Percentiles rank a stretch among this genome's conserved stretches.
phyloP scores from a whole-genome alignment of 2,888 invertebrate species.

The Drosophila glabriapex region DNA sequence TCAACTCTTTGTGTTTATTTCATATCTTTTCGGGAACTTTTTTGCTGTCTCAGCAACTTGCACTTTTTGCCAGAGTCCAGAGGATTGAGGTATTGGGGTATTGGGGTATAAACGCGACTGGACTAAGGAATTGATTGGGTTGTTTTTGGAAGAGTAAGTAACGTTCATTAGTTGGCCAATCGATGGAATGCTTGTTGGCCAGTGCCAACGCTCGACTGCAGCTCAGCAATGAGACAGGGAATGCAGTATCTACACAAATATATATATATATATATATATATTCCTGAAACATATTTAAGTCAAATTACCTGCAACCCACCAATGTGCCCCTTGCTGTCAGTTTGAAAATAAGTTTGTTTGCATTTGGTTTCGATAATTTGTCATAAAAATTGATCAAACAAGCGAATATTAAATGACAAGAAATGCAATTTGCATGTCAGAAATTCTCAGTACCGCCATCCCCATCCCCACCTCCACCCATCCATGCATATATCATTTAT shows the following conservation, averaged over 20 bases:
- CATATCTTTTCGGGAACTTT: constrained; percentile 24
- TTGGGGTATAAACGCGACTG: background rate
- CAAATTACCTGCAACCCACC: background rate
- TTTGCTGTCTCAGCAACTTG: constrained; percentile 59
- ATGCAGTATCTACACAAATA: constrained; percentile 4
- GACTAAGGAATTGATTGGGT: constrained; percentile 8
- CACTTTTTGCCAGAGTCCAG: constrained; percentile 53
- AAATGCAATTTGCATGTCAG: constrained; percentile 80
- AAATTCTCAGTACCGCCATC: background rate
- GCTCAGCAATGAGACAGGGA: constrained; percentile 18
- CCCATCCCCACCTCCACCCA: background rate
- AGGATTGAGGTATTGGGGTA: background rate
- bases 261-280: background rate
- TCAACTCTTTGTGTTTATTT: constrained; percentile 1
- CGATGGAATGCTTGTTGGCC: constrained; percentile 22
- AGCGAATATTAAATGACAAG: constrained; percentile 61
- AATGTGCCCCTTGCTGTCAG: background rate
- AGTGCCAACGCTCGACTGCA: constrained; percentile 48
- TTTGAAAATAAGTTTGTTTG: constrained; percentile 16
- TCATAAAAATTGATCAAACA: constrained; percentile 82
- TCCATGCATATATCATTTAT: constrained; percentile 44
- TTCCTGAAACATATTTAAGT: constrained; percentile 32
- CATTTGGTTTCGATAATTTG: constrained; percentile 65
- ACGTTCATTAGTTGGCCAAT: constrained; percentile 57
- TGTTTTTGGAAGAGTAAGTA: constrained; percentile 17